Conservation (phyloP, 2,888 invertebrate genomes). For the Microplitis deprimator region DNA sequence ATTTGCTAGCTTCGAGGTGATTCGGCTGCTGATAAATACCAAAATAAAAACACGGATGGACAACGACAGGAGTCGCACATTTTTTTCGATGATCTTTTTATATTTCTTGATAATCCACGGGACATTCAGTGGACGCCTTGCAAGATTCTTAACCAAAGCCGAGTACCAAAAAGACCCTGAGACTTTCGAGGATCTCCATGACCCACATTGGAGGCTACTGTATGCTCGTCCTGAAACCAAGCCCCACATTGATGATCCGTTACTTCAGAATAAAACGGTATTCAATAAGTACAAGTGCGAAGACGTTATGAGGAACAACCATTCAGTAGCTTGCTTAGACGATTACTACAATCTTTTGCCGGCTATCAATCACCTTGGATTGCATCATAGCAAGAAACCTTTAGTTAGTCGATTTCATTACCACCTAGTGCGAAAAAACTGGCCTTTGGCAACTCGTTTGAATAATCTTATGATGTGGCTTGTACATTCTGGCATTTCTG, state of each 20-base stretch:
- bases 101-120: constrained; percentile 22
- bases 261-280: background rate
- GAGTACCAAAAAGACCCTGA: background rate
- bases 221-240: background rate
- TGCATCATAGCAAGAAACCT: background rate
- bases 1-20: background rate
- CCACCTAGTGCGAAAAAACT: background rate
- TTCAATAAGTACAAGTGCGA: background rate
- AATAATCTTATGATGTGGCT: background rate
- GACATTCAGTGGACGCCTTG: constrained; percentile 7
- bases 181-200: constrained; percentile 1
- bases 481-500: no score
- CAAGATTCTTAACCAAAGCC: constrained; percentile 1
- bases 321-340: background rate
- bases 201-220: background rate
- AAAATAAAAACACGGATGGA: background rate
- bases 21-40: constrained; percentile 18
- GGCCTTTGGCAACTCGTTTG: background rate
- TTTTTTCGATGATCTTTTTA: constrained; percentile 15
- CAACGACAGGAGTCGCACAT: background rate
- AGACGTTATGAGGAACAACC: background rate
- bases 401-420: background rate
- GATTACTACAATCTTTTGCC: background rate
- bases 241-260: background rate
- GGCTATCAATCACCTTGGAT: background rate